These are phyloP conservation scores for Amphiprion ocellaris DNA, from an alignment of 2,113 vertebrate genomes.

Conservation along the genomic window DNA sequence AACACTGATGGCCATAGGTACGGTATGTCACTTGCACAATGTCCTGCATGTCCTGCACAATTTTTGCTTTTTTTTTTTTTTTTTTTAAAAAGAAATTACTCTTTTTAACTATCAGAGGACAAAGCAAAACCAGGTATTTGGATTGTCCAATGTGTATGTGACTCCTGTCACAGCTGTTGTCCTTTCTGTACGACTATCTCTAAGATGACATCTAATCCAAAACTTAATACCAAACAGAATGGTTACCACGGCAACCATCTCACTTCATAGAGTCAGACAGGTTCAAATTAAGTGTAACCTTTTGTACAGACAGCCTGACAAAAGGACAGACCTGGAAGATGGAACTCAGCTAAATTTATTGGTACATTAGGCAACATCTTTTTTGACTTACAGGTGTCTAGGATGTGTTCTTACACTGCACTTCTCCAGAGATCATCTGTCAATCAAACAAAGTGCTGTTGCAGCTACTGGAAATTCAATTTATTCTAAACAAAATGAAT, in stretches of 20 bases:
- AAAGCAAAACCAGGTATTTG: not conserved
- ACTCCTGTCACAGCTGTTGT: constrained; percentile 1
- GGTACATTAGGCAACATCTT: not conserved
- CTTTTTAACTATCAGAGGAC: too few species aligned
- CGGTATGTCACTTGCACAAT: not conserved
- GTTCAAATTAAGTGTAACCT: constrained; percentile 5
- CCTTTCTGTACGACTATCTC: not conserved
- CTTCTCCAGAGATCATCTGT: too few species aligned
- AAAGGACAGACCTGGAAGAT: not conserved
- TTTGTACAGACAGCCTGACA: not conserved
- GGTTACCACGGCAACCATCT: not conserved
- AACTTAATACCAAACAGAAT: not conserved
- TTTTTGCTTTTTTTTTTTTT: not conserved
- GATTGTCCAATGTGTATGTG: too few species aligned
- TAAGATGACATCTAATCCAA: constrained; percentile 21
- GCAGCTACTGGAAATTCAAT: too few species aligned
- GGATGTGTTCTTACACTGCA: too few species aligned
- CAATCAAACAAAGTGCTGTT: too few species aligned
- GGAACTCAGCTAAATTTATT: not conserved
- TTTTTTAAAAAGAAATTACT: not conserved
- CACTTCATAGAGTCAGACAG: not conserved
- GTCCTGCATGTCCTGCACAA: not conserved
- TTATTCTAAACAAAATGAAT: too few species aligned
- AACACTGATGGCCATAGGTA: not conserved
- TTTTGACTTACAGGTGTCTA: too few species aligned